Evolutionary conservation across 2,797 vertebrate species (phyloP).

Genomic region (Artibeus lituratus): DNA sequence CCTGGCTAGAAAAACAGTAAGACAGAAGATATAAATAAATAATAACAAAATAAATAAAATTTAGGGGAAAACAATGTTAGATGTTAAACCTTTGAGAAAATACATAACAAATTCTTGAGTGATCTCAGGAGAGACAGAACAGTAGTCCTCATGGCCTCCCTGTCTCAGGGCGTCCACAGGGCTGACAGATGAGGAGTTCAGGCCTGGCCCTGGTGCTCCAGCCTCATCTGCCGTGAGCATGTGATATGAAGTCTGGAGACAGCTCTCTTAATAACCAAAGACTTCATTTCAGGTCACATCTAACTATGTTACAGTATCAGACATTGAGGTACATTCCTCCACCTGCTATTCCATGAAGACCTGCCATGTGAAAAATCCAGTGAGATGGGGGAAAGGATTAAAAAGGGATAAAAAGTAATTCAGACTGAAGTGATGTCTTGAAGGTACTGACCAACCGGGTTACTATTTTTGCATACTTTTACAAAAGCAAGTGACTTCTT

Average conservation of each 20-base stretch:
- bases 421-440: neutral
- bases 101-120: neutral
- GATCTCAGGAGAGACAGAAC: neutral
- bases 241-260: neutral
- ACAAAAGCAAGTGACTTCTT: neutral
- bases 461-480: neutral
- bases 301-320: neutral
- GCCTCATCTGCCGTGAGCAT: neutral
- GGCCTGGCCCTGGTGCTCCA: neutral
- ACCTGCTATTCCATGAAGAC: neutral
- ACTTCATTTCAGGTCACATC: neutral
- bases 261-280: neutral
- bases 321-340: neutral
- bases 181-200: neutral
- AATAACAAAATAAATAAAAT: neutral
- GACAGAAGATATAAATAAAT: neutral
- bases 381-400: neutral
- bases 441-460: neutral
- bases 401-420: neutral
- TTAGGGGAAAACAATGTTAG: neutral
- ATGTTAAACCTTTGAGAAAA: neutral
- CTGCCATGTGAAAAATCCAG: neutral
- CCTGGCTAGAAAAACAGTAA: neutral
- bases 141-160: neutral
- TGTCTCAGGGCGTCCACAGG: neutral